These are phyloP conservation scores for Meloidogyne hapla DNA, from an alignment of 1,140 invertebrate genomes.

Conservation along the genomic window DNA sequence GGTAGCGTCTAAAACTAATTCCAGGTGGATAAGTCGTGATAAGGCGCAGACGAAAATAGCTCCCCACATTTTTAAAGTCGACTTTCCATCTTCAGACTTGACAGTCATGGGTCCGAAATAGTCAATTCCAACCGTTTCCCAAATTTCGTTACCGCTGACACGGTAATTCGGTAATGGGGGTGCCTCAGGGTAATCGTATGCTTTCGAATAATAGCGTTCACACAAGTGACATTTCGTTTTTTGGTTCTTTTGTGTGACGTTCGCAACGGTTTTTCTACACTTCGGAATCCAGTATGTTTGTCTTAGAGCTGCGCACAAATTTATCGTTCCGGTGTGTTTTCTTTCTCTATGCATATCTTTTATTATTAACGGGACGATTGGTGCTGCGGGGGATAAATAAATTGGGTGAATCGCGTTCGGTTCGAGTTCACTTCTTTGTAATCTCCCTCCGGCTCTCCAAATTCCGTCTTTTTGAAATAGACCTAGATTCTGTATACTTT, in stretches of 20 bases:
- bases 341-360: no score
- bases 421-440: no score
- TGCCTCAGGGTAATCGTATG: background rate
- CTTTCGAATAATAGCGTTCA: background rate
- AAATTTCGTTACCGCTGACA: background rate
- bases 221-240: background rate
- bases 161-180: background rate
- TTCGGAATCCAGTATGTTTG: background rate
- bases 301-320: background rate
- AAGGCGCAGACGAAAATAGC: background rate
- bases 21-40: background rate
- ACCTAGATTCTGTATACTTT: slow-evolving; percentile 4
- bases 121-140: slow-evolving; percentile 5
- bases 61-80: background rate
- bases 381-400: no score
- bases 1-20: background rate
- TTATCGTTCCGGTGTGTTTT: no score
- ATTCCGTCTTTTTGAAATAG: no score
- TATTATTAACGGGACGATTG: no score
- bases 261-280: no score
- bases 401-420: no score
- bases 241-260: background rate
- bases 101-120: slow-evolving; percentile 6
- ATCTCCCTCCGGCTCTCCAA: no score
- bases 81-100: background rate